Evolutionary conservation across 2,797 vertebrate species (phyloP).

Genomic region (Leptatherina wallacei): DNA sequence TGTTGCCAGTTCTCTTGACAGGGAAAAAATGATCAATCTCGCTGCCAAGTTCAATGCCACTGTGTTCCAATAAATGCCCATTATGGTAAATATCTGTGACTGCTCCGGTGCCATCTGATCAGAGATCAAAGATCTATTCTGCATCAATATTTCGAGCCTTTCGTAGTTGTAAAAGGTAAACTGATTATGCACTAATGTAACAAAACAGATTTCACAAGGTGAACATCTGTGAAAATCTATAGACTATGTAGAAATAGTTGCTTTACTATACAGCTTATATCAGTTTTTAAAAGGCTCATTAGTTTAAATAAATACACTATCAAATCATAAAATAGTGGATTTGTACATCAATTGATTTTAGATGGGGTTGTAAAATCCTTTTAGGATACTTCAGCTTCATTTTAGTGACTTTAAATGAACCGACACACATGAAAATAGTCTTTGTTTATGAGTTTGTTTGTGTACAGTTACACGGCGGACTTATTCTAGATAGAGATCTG

Average conservation of each 20-base stretch:
- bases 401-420: conserved; percentile 32
- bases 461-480: neutral
- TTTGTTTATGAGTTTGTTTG: conserved; percentile 28
- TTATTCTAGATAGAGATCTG: conserved; percentile 12
- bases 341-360: neutral
- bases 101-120: neutral
- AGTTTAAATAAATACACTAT: too few species aligned
- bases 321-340: too few species aligned
- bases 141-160: too few species aligned
- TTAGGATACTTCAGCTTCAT: conserved; percentile 7
- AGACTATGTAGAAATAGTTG: too few species aligned
- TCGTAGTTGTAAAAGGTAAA: too few species aligned
- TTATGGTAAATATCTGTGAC: neutral
- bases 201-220: too few species aligned
- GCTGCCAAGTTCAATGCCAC: too few species aligned
- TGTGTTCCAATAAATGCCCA: neutral
- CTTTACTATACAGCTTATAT: too few species aligned
- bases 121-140: too few species aligned
- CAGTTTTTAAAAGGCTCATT: neutral
- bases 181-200: too few species aligned
- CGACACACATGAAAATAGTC: conserved; percentile 29
- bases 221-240: too few species aligned
- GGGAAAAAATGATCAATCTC: neutral
- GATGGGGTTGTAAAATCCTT: neutral
- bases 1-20: neutral